Evolutionary conservation across 2,113 vertebrate genomes (phyloP), one percentile per base, ranked within the genome.

Genomic region (Ophiodon elongatus): DNA sequence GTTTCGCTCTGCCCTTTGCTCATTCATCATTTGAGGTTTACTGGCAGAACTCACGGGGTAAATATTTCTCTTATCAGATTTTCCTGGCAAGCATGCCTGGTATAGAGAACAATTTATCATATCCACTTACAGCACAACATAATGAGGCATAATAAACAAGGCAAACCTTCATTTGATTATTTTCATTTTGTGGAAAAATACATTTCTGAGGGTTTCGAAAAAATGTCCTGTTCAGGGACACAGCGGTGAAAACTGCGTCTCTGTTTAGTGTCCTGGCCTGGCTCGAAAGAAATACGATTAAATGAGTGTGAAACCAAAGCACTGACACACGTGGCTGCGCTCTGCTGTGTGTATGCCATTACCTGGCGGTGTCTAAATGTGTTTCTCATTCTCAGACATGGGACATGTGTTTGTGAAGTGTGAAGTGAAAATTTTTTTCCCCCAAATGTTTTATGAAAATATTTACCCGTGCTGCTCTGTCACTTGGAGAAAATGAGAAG

Each of bases 61-160:
- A 94, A 94, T 91, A 92, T 92, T 91, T 89, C 87, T 89, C 83
- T 90, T 91, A 91, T 92, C 86, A 88, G 75, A 89, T 89, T 91
- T 92, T 90, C 84, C 88, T 86, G 84, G 86, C 88, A 76, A 75
- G 68, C 33, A 3, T 15, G 60, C 25, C 82, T 80, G 69, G 68
- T 47, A 77, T 56, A 88, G 39, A 83, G 81, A 82, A 84, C 78
- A 60, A 82, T 91, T 85, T 76, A 91, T 93, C 92, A 91, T 85
- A 88, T 85, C 82, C 78, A 80, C 80, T 89, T 88, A 89, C 76
- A 63, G 56, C 37, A 82, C 81, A 79, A 85, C 62, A 73, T 83
- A 88, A 89, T 73, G 83, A 92, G 85, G 74, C 75, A 83, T 82
- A 89, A 89, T 89, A 91, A 92, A 90, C 72, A 89, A 81, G 52